A percentile compares a stretch with the other conserved stretches of the same genome.
phyloP scores from a whole-genome alignment of 2,113 vertebrate genomes.

The Ramphastos sulfuratus region DNA sequence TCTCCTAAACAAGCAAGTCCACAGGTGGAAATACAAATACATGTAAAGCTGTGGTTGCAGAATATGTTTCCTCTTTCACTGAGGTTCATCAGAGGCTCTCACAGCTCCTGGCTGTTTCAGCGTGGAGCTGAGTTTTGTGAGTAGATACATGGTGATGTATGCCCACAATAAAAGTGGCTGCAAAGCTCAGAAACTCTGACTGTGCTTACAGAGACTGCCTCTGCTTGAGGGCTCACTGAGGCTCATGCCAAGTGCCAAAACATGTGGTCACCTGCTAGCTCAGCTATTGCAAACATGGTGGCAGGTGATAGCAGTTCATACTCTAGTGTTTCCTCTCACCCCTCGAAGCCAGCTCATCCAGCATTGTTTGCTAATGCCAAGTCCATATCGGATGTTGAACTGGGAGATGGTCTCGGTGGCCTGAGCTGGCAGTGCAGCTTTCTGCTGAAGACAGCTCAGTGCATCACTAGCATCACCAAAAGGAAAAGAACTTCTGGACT shows the following conservation, averaged over 20 bases:
- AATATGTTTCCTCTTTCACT: not conserved
- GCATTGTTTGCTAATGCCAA: not conserved
- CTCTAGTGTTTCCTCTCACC: fast-evolving
- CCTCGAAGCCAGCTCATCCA: not conserved
- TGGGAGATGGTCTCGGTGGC: not conserved
- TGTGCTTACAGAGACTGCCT: not conserved
- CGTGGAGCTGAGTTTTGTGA: fast-evolving
- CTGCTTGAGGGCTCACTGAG: not conserved
- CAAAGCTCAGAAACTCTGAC: not conserved
- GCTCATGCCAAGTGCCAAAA: not conserved
- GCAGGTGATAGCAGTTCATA: not conserved
- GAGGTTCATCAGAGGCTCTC: fast-evolving
- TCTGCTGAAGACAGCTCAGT: not conserved
- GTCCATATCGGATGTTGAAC: not conserved
- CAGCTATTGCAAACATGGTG: not conserved
- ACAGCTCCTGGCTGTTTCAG: not conserved
- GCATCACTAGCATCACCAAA: not conserved
- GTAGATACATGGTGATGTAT: fast-evolving
- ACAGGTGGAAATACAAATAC: not conserved
- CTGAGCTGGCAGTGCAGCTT: not conserved
- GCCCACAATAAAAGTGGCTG: not conserved
- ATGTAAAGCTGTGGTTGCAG: not conserved
- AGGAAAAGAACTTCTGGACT: not conserved
- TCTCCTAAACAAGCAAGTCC: not conserved
- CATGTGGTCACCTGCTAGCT: fast-evolving